These are phyloP conservation scores for Scaptodrosophila latifasciaeformis DNA, from an alignment of 2,888 invertebrate species.

Conservation along the genomic window DNA sequence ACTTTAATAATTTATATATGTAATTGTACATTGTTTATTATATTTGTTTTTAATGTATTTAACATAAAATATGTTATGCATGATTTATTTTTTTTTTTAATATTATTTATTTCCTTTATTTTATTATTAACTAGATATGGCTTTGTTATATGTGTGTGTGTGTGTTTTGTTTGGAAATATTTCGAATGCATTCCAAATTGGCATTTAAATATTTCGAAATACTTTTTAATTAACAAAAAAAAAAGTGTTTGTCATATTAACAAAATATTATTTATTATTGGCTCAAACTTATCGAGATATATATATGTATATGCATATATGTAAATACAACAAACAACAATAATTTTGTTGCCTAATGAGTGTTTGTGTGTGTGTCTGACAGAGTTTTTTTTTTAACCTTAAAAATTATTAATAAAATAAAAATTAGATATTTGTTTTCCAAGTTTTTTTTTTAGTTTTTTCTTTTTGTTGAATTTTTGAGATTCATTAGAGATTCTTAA, in stretches of 20 bases:
- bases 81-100: not conserved
- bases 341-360: conserved; percentile 30
- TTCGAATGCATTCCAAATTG: conserved; percentile 10
- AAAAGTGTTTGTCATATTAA: conserved; percentile 57
- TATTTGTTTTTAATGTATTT: no score
- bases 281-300: conserved; percentile 22
- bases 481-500: conserved; percentile 1
- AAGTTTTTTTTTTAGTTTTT: no score
- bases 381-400: conserved; percentile 8
- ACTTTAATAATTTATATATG: no score
- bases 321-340: conserved; percentile 24
- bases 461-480: conserved; percentile 16
- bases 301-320: no score
- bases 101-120: conserved; percentile 24
- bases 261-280: conserved; percentile 32
- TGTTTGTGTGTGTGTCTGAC: conserved; percentile 6
- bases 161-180: conserved; percentile 13
- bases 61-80: not conserved
- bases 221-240: conserved; percentile 56
- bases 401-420: conserved; percentile 36
- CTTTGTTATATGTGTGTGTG: conserved; percentile 40
- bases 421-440: not conserved
- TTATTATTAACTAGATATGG: conserved; percentile 64
- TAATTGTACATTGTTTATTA: no score
- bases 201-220: no score